Evolutionary conservation across 2,888 invertebrate genomes (phyloP), one percentile per base, ranked within the genome.

Genomic region (Drosophila tanythrix): DNA sequence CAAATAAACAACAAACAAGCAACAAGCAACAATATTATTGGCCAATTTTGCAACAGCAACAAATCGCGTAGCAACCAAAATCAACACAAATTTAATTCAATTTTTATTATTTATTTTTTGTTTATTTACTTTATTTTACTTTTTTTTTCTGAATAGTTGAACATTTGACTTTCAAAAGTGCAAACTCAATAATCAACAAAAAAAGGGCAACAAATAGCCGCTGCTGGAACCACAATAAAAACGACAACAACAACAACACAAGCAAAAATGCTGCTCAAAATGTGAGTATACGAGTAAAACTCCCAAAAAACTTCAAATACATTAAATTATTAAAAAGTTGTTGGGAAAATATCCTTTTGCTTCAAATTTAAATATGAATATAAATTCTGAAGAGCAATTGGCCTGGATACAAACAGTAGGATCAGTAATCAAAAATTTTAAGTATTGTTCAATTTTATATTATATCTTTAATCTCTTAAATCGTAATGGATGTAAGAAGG

Each of bases 131-230:
- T 25, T n/a, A 40, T 40, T 61, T 65, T 35, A 33, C 21, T 43
- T 43, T 57, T 55, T 70, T 75, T 56, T 74, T 66, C 55, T 79
- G 43, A 67, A 61, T 69, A 81, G 81, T 79, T 81, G 52, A 81
- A 68, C 70, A 83, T 71, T 84, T 83, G 87, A 84, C 88, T 83
- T 83, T 89, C 68, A 74, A 85, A 84, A 82, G 85, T 89, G 89
- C 78, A 75, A 84, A 80, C 75, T 77, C 51, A 70, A 53, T 62
- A 80, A 83, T 63, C 55, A 77, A 61, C 70, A 70, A 70, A 27
- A 27, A 62, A 74, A 62, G 46, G 61, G 60, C 59, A 74, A 74
- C 72, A 74, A 70, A 61, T 31, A 55, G 65, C 73, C 51, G 78
- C 77, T 61, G 53, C 53, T 58, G 81, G 61, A 76, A 71, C 66